A percentile compares a stretch with the other conserved stretches of the same genome.
Evolutionary conservation across 2,113 vertebrate species (phyloP).

Genomic region (Phalacrocorax brasilianus): DNA sequence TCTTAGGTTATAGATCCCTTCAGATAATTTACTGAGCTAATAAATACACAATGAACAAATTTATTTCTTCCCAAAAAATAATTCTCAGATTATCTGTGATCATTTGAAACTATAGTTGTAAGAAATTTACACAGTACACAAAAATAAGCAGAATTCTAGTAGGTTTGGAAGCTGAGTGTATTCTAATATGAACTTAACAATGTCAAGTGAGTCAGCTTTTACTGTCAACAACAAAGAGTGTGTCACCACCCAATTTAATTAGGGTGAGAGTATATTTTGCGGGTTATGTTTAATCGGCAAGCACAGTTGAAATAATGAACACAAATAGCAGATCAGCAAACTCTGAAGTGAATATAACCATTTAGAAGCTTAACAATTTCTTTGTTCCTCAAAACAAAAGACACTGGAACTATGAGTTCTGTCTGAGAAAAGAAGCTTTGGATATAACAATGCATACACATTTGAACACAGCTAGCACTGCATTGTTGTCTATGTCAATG

Average conservation of each 20-base stretch:
- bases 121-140: neutral
- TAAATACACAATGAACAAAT: neutral
- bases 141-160: neutral
- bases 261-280: neutral
- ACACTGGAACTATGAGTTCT: neutral
- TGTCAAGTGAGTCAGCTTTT: neutral
- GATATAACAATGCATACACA: neutral
- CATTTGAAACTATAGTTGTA: neutral
- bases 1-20: neutral
- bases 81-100: neutral
- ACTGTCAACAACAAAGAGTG: neutral
- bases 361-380: neutral
- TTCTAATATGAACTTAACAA: neutral
- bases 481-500: neutral
- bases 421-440: neutral
- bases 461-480: neutral
- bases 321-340: neutral
- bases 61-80: neutral
- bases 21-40: neutral
- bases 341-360: neutral
- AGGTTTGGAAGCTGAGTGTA: neutral
- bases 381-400: neutral
- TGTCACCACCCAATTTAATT: neutral
- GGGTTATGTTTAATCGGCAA: neutral
- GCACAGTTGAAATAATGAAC: neutral